Evolutionary conservation across 2,113 vertebrate species (phyloP).

Genomic region (Leptodactylus fuscus): DNA sequence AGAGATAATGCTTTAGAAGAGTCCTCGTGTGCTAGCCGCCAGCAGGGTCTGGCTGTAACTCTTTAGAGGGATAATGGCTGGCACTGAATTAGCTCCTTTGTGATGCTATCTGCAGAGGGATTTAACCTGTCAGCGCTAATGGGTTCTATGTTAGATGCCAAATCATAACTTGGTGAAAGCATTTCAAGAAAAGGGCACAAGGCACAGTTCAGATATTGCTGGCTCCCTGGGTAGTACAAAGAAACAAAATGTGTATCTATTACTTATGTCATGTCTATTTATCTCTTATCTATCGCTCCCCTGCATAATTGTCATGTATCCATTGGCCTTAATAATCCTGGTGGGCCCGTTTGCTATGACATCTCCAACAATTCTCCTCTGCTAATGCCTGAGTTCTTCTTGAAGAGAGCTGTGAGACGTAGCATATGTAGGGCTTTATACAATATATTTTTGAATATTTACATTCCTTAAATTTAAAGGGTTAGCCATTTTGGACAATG

Average conservation of each 20-base stretch:
- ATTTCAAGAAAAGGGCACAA: slow-evolving; percentile 64
- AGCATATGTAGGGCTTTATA: not conserved
- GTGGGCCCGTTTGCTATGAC: not conserved
- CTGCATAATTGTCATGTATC: slow-evolving; percentile 11
- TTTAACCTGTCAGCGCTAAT: slow-evolving; percentile 71
- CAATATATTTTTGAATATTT: not conserved
- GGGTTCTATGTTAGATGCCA: slow-evolving; percentile 67
- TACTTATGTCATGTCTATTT: slow-evolving; percentile 15
- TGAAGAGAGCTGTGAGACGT: not conserved
- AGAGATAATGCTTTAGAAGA: not conserved
- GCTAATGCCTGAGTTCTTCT: not conserved
- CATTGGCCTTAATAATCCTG: not conserved
- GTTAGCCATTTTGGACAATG: not conserved
- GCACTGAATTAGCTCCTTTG: slow-evolving; percentile 65
- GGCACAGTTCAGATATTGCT: slow-evolving; percentile 30
- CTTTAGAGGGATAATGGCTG: slow-evolving; percentile 42
- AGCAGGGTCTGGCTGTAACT: not conserved
- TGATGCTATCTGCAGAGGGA: slow-evolving; percentile 63
- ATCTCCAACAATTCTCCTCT: too few species aligned
- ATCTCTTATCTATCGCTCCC: not conserved
- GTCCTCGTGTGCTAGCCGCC: not conserved
- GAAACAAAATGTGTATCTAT: slow-evolving; percentile 35
- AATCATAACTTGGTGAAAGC: slow-evolving; percentile 67
- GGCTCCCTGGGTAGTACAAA: slow-evolving; percentile 8
- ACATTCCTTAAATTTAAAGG: not conserved